Base-by-base conservation (phyloP, 2,888 invertebrate species). In the Chaetoderma sp. region DNA sequence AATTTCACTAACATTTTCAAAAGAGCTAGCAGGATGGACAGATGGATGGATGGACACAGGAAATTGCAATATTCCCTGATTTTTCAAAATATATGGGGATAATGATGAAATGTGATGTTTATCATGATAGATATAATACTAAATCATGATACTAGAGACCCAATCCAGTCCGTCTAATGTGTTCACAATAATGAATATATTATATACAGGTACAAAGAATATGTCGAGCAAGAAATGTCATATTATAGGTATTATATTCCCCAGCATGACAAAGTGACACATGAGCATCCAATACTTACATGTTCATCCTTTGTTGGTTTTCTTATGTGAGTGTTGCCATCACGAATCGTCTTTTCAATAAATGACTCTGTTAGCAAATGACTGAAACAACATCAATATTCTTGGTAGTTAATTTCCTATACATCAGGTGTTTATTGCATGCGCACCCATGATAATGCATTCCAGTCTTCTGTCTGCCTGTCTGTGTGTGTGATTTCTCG, bases 321-420 rank as follows among this genome's bases (percentile, higher is more conserved):
- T n/a, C 64, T 50, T 59, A 70, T 47, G 55, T 55, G 59, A 47
- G 56, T 63, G 58, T 69, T 72, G 45, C 64, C 58, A 52, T 67
- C 63, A 62, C 71, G 72, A 42, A 66, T 70, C 25, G 68, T 68
- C 59, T 79, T 79, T 63, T 76, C 75, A 50, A 79, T 58, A 60
- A 77, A 81, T 23, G 75, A 63, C 33, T 72, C 72, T 45, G 79
- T 65, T 66, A 81, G 78, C 27, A 81, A 68, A 56, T 76, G 61
- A 65, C 80, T 81, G 75, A 33, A 75, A 76, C 50, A 50, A 33
- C 65, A 60, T 52, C 47, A 33, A 45, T 25, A 57, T n/a, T n/a
- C n/a, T n/a, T n/a, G n/a, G n/a, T n/a, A n/a, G n/a, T n/a, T n/a
- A n/a, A n/a, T n/a, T n/a, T n/a, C n/a, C n/a, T n/a, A n/a, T n/a